Evolutionary conservation across 1,140 invertebrate genomes (phyloP).

Genomic region (Magallana ariakensis): DNA sequence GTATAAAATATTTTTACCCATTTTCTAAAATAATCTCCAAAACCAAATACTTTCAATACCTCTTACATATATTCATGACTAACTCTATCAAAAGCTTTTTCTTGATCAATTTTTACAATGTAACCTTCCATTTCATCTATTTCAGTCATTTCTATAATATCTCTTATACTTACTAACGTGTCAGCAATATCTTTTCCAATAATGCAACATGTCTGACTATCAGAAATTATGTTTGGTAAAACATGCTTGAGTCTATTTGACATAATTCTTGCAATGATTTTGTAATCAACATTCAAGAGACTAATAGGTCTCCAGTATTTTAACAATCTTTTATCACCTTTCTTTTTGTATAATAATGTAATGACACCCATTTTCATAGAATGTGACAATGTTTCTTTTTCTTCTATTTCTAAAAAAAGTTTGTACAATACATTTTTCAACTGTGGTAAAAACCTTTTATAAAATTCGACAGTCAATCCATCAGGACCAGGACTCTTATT

Average conservation of each 20-base stretch:
- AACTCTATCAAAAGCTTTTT: no score
- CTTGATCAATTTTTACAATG: no score
- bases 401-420: neutral
- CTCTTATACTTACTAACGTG: no score
- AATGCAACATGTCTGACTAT: conserved; percentile 14
- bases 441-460: conserved; percentile 23
- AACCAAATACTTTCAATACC: no score
- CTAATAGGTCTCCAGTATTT: conserved; percentile 48
- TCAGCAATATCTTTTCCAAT: no score
- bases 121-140: no score
- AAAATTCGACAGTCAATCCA: conserved; percentile 51
- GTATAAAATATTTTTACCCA: no score
- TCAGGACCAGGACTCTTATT: conserved; percentile 53
- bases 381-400: conserved; percentile 4
- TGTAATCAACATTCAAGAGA: conserved; percentile 54
- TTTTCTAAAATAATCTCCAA: no score
- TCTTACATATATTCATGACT: no score
- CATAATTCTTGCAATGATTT: conserved; percentile 44
- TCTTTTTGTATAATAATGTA: conserved; percentile 48
- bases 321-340: conserved; percentile 44
- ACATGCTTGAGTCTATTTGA: conserved; percentile 50
- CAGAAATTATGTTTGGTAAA: conserved; percentile 40
- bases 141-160: no score
- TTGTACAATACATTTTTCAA: conserved; percentile 6
- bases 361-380: conserved; percentile 43